Evolutionary conservation across 2,113 vertebrate species (phyloP), one percentile per base, ranked within the genome.

Genomic region (Hemiscyllium ocellatum): DNA sequence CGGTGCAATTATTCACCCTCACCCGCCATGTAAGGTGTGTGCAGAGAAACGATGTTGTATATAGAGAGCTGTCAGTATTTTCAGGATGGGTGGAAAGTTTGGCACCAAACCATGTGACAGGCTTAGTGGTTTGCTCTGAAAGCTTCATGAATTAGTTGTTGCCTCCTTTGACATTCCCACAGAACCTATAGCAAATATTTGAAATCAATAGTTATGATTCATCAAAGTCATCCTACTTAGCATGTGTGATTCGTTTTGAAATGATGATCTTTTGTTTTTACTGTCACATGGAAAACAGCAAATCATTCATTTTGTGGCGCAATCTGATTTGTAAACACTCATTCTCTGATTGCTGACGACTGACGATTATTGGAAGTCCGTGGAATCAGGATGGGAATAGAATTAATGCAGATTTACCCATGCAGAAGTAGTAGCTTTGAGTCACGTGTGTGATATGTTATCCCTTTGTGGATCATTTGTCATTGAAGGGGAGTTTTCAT

Each of bases 11-110:
- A 98, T 99, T 96, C 99, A 99, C 91, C 98, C 99, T 0, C 99
- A 99, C 72, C 99, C 99, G 0, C 98, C 99, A 0, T 99, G 99
- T 96, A 99, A 99, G 98, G 99, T 99, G 96, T 97, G 97, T 90
- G 8, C 86, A 90, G 29, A 56, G 42, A 61, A 8, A n/a, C 50
- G 26, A 95, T 76, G 61, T 42, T 52, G 4, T 95, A 6, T 83
- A 66, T 95, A 37, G 20, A 29, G 20, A 15, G 33, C 95, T 80
- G 12, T 61, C 47, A 24, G 24, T 80, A 22, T 24, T 37, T 80
- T 95, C 72, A 66, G 24, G 20, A 50, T 33, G 80, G 24, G 19
- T 37, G 33, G 56, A 66, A 1, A 61, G 15, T 20, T 42, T 91
- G 29, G 4, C 89, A 91, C 50, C 24, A 56, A 52, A 86, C 1